Percentiles rank a stretch among this genome's conserved stretches.
phyloP scores from a whole-genome alignment of 2,888 invertebrate species.

The Tetragnatha montana region DNA sequence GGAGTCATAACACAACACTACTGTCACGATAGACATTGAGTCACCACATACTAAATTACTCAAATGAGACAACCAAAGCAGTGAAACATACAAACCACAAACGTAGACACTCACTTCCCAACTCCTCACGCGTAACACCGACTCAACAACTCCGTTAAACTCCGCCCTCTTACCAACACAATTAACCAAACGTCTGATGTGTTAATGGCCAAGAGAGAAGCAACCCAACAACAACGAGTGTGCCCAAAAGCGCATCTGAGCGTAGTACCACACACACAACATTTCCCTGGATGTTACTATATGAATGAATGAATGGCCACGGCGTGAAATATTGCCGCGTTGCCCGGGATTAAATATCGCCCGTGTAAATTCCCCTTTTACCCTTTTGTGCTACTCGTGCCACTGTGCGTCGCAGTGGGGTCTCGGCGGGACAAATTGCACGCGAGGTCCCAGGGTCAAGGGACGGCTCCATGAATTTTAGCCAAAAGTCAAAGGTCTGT shows the following conservation, averaged over 20 bases:
- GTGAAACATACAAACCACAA: no score
- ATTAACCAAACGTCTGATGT: background rate
- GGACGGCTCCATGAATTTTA: background rate
- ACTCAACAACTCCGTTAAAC: background rate
- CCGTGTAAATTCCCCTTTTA: background rate
- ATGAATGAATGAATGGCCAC: background rate
- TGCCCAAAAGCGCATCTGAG: background rate
- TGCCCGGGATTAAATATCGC: background rate
- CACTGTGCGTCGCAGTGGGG: background rate
- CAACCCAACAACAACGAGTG: background rate
- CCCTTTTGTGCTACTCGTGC: background rate
- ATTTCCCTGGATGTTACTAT: no score
- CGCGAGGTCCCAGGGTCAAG: constrained; percentile 4
- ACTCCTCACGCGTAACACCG: no score
- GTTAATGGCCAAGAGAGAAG: no score
- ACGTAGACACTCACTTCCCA: no score
- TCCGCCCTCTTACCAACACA: background rate
- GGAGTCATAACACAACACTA: no score
- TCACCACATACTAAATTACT: no score
- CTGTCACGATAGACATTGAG: no score
- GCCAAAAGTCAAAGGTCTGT: constrained; percentile 30
- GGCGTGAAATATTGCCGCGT: background rate
- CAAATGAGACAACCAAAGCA: no score
- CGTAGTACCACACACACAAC: background rate
- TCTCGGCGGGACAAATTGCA: constrained; percentile 17